phyloP scores from a whole-genome alignment of 2,113 vertebrate genomes.

The Macquaria ambigua region DNA sequence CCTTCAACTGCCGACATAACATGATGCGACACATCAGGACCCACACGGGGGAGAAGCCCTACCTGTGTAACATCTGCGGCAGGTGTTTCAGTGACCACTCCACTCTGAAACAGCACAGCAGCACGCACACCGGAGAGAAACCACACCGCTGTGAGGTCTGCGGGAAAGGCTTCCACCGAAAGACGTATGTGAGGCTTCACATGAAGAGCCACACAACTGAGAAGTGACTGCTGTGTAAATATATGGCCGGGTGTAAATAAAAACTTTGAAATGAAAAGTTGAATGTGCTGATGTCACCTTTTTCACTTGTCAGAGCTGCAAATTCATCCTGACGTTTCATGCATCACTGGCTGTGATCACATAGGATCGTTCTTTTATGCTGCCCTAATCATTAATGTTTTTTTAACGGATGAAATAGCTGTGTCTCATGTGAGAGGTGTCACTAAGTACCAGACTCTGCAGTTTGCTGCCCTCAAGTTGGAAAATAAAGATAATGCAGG shows the following conservation, averaged over 20 bases:
- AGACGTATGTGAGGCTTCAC: slow-evolving; percentile 57
- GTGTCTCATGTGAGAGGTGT: no score
- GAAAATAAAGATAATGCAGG: not conserved
- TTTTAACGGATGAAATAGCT: no score
- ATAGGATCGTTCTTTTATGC: not conserved
- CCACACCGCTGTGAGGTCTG: slow-evolving; percentile 66
- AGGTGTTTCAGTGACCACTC: slow-evolving; percentile 59
- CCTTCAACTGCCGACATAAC: slow-evolving; percentile 76
- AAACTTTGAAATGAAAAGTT: not conserved
- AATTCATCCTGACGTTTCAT: no score
- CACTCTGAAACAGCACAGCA: slow-evolving; percentile 60
- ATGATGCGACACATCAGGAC: slow-evolving; percentile 73
- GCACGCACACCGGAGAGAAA: slow-evolving; percentile 60
- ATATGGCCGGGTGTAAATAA: not conserved
- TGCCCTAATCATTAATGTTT: no score
- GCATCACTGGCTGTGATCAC: not conserved
- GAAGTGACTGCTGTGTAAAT: not conserved
- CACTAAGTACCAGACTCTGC: no score
- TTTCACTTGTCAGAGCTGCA: not conserved
- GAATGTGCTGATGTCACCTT: not conserved
- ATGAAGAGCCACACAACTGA: slow-evolving; percentile 59
- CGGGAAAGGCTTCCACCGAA: slow-evolving; percentile 62
- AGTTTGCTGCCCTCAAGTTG: no score
- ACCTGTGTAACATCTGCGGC: slow-evolving; percentile 67
- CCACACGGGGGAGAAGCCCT: slow-evolving; percentile 69